A percentile compares a stretch with the other conserved stretches of the same genome.
Evolutionary conservation across 1,140 invertebrate genomes (phyloP).

Genomic region (Zeugodacus cucurbitae): DNA sequence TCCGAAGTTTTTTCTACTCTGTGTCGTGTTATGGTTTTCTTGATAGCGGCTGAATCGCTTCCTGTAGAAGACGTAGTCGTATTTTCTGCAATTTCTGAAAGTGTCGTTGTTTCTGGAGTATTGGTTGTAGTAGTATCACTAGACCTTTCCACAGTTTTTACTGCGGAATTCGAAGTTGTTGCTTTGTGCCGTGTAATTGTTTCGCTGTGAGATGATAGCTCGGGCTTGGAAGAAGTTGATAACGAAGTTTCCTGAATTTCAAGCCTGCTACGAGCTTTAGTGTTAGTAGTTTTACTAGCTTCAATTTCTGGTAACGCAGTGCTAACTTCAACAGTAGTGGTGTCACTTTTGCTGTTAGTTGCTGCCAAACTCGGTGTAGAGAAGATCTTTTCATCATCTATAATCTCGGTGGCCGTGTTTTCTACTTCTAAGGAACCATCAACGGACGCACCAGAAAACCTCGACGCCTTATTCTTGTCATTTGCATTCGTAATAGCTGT

Average conservation of each 20-base stretch:
- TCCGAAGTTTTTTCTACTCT: not conserved
- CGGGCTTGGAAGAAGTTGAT: not conserved
- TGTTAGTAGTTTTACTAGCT: not conserved
- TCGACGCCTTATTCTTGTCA: too few relatives aligned
- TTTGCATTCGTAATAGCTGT: not conserved
- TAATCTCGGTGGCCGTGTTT: constrained; percentile 54
- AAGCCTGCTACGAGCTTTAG: not conserved
- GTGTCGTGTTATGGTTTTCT: not conserved
- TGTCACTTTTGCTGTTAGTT: not conserved
- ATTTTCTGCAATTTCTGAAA: too few relatives aligned
- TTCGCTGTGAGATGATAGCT: not conserved
- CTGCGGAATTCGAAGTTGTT: too few relatives aligned
- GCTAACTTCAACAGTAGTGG: not conserved
- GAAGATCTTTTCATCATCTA: constrained; percentile 47
- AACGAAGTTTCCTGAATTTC: not conserved
- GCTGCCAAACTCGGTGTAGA: not conserved
- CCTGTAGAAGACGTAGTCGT: not conserved
- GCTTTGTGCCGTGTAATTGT: not conserved
- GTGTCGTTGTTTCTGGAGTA: too few relatives aligned
- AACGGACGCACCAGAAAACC: not conserved
- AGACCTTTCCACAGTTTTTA: too few relatives aligned
- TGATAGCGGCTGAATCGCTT: not conserved
- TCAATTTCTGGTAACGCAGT: not conserved
- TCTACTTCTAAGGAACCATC: constrained; percentile 45
- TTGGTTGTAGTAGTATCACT: not conserved